Percentiles rank a stretch among this genome's conserved stretches.
Evolutionary conservation across 2,888 invertebrate species (phyloP).

Genomic region (Rhimphoctona megacephalus): DNA sequence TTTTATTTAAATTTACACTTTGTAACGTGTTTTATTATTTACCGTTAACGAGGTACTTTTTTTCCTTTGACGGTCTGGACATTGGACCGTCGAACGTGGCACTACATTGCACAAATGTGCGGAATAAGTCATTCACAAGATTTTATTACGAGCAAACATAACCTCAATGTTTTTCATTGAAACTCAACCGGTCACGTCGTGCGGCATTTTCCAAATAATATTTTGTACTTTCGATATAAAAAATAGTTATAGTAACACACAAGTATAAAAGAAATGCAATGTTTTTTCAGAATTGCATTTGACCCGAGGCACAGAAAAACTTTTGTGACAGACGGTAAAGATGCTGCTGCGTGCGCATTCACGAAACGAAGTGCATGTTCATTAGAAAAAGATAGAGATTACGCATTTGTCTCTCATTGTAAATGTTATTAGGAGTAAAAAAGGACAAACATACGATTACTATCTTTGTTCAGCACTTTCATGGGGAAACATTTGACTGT

Average conservation of each 20-base stretch:
- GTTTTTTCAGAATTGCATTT: background rate
- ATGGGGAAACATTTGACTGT: background rate
- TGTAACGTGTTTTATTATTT: background rate
- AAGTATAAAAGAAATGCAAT: background rate
- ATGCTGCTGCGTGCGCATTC: background rate
- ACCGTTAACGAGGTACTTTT: background rate
- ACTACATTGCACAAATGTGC: background rate
- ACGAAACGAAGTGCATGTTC: background rate
- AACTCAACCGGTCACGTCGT: background rate
- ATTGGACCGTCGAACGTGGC: background rate
- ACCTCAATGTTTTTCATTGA: background rate
- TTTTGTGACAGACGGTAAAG: slow-evolving; percentile 7
- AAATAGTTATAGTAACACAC: background rate
- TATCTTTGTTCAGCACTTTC: background rate
- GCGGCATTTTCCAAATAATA: background rate
- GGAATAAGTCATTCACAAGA: background rate
- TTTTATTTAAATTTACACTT: background rate
- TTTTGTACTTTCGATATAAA: background rate
- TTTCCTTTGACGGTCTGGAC: background rate
- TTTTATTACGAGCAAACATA: background rate
- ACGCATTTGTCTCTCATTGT: background rate
- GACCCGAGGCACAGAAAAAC: background rate
- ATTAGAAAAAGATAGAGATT: slow-evolving; percentile 9
- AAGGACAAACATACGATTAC: background rate
- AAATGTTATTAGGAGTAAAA: background rate